Evolutionary conservation across 2,888 invertebrate genomes (phyloP), one percentile per base, ranked within the genome.

Genomic region (Hemistola chrysoprasaria): DNA sequence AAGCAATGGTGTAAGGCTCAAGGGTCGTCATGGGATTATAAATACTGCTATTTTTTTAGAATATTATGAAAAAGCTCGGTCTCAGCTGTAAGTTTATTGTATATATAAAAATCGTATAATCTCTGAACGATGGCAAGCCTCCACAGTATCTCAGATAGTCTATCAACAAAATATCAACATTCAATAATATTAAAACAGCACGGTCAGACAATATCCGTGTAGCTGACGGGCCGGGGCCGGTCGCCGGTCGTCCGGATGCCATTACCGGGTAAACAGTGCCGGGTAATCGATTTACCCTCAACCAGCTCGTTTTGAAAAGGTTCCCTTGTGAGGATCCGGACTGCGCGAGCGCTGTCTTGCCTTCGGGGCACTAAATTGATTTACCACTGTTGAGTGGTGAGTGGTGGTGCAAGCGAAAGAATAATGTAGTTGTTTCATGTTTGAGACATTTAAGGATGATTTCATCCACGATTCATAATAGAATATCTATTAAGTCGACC

Each of bases 1-100:
- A 51, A 50, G 53, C 57, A 65, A 65, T 58, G 55, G 61, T 42
- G 55, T 51, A 53, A 52, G 63, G 51, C 61, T 62, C 58, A 53
- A 62, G 61, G 50, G 51, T 53, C 50, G 54, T 58, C 57, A 51
- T 36, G 56, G 62, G 58, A 44, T 47, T 43, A 50, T 54, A 53
- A n/a, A n/a, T 47, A 51, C 52, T 58, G 59, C 56, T 58, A 50
- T 47, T 56, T 59, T 49, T 45, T 50, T 35, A 21, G 23, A 31
- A 4, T 11, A 22, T 30, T 31, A 27, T n/a, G n/a, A n/a, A n/a
- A n/a, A n/a, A n/a, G n/a, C n/a, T n/a, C n/a, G n/a, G n/a, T n/a
- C n/a, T n/a, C n/a, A n/a, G n/a, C n/a, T n/a, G n/a, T n/a, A n/a
- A n/a, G n/a, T n/a, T n/a, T n/a, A n/a, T n/a, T n/a, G n/a, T n/a